A percentile compares a stretch with the other conserved stretches of the same genome.
These are phyloP conservation scores for Epinotia bilunana DNA, from an alignment of 2,888 invertebrate species.

Conservation along the genomic window DNA sequence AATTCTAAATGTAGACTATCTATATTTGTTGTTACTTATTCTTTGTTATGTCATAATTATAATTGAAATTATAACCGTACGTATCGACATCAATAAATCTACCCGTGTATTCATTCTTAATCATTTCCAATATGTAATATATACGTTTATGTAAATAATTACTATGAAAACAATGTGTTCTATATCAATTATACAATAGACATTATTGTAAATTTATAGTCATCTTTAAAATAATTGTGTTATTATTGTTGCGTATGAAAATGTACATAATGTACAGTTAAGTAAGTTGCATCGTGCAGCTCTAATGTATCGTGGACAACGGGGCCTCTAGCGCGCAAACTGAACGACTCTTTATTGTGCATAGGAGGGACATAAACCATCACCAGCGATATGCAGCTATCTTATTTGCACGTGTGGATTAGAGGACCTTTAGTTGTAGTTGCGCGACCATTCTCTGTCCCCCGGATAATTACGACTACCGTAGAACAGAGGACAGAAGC, in stretches of 20 bases:
- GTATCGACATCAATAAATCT: conserved; percentile 43
- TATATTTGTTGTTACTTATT: conserved; percentile 47
- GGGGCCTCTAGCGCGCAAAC: conserved; percentile 2
- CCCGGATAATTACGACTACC: neutral
- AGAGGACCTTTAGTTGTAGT: neutral
- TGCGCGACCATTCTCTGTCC: neutral
- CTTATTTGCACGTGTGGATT: conserved; percentile 3
- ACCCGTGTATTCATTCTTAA: conserved; percentile 17
- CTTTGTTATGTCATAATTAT: conserved; percentile 41
- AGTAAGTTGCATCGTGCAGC: conserved; percentile 33
- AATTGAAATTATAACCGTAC: conserved; percentile 41
- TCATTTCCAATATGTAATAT: conserved; percentile 25
- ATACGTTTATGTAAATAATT: conserved; percentile 33
- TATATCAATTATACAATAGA: conserved; percentile 74
- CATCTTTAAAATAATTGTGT: conserved; percentile 66
- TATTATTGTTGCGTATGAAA: conserved; percentile 52
- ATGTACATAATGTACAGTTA: conserved; percentile 39
- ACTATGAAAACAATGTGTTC: conserved; percentile 69
- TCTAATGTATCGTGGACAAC: conserved; percentile 25
- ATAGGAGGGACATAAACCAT: neutral
- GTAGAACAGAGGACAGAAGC: conserved; percentile 15
- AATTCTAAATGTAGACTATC: conserved; percentile 49
- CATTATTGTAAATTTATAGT: conserved; percentile 58
- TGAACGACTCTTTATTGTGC: neutral
- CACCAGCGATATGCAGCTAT: neutral